A percentile compares a stretch with the other conserved stretches of the same genome.
phyloP scores from a whole-genome alignment of 2,797 vertebrate genomes.

The Semotilus atromaculatus region DNA sequence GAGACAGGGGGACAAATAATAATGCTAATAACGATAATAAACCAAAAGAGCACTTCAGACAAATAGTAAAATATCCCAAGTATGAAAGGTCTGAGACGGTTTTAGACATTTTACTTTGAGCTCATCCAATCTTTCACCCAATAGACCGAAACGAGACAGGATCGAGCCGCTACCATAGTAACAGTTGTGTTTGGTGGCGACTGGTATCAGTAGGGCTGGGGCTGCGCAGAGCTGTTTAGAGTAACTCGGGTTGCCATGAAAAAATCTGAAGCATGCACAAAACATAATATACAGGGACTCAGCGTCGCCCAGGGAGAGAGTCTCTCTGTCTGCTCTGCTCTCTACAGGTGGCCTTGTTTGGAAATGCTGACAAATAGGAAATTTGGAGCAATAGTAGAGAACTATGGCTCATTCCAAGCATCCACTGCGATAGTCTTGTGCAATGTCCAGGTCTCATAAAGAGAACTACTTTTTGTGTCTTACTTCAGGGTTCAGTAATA shows the following conservation, averaged over 20 bases:
- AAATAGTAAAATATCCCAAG: slow-evolving; percentile 2
- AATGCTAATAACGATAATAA: slow-evolving; percentile 6
- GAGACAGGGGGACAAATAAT: slow-evolving; percentile 19
- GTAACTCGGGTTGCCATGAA: slow-evolving; percentile 78
- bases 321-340: slow-evolving; percentile 73
- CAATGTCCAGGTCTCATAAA: slow-evolving; percentile 17
- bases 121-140: slow-evolving; percentile 21
- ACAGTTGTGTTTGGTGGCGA: slow-evolving; percentile 72
- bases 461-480: slow-evolving; percentile 19
- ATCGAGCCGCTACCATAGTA: slow-evolving; percentile 65
- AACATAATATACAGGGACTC: slow-evolving; percentile 81
- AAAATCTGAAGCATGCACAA: slow-evolving; percentile 81
- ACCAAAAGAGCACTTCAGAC: background rate
- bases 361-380: slow-evolving; percentile 82
- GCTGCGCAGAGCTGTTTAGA: slow-evolving; percentile 75
- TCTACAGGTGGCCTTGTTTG: slow-evolving; percentile 82
- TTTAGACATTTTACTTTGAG: slow-evolving; percentile 16
- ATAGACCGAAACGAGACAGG: slow-evolving; percentile 50
- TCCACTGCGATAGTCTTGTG: slow-evolving; percentile 53
- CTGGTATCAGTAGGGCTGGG: slow-evolving; percentile 72
- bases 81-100: slow-evolving; percentile 10
- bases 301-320: slow-evolving; percentile 73
- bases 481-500: background rate
- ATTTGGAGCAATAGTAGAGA: slow-evolving; percentile 67
- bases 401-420: slow-evolving; percentile 58